A percentile compares a stretch with the other conserved stretches of the same genome.
Evolutionary conservation across 2,113 vertebrate species (phyloP).

Genomic region (Butorides virescens): DNA sequence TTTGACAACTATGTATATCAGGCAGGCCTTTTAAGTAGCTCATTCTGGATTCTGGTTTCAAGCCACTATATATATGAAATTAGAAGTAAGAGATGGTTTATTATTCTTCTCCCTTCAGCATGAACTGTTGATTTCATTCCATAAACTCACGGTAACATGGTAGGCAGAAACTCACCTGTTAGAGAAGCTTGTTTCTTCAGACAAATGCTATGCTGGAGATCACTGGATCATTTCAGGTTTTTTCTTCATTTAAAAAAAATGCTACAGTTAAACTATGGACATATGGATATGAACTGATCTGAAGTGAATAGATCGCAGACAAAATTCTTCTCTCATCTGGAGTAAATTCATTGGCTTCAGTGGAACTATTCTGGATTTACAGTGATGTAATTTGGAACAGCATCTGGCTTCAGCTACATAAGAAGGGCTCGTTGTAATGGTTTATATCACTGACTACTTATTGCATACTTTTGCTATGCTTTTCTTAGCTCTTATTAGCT

Average conservation of each 20-base stretch:
- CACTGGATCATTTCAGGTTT: not conserved
- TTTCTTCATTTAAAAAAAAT: not conserved
- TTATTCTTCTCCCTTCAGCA: not conserved
- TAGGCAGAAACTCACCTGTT: not conserved
- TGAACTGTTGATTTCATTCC: not conserved
- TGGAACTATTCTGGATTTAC: constrained; percentile 55
- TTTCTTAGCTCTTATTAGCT: not conserved
- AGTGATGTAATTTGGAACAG: constrained; percentile 56
- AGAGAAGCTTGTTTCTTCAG: not conserved
- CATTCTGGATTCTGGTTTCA: not conserved
- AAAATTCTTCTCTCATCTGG: constrained; percentile 60
- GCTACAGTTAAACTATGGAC: not conserved
- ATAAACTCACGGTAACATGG: not conserved
- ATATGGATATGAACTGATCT: not conserved
- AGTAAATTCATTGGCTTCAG: constrained; percentile 41
- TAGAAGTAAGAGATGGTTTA: not conserved
- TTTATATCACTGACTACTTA: constrained; percentile 48
- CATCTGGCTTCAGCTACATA: constrained; percentile 34
- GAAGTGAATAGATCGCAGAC: constrained; percentile 32
- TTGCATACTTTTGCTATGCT: not conserved
- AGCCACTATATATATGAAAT: not conserved
- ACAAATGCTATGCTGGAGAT: not conserved
- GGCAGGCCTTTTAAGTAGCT: not conserved
- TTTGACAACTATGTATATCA: not conserved
- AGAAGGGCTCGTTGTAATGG: not conserved